Percentiles rank a stretch among this genome's conserved stretches.
Conservation (phyloP, 2,888 invertebrate species). For the Eurytoma adleriae region DNA sequence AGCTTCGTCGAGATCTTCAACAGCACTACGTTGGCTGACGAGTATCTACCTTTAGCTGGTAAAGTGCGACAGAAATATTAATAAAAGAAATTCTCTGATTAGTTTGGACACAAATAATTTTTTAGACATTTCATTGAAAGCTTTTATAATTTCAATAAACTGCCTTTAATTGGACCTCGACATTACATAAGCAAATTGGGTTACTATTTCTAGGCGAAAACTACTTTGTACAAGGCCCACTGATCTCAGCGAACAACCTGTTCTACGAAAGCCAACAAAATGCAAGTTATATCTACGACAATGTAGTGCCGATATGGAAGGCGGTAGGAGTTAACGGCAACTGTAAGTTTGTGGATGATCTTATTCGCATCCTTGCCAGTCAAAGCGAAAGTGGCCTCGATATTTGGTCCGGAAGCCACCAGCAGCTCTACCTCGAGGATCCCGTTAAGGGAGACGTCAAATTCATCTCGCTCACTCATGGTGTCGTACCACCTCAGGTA, state of each 20-base stretch:
- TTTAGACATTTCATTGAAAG: too few relatives aligned
- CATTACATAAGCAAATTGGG: too few relatives aligned
- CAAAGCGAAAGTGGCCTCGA: not conserved
- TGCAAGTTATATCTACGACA: conserved; percentile 18
- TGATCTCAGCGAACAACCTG: conserved; percentile 4
- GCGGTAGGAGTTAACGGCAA: conserved; percentile 3
- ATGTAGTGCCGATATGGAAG: conserved; percentile 28
- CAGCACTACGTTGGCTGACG: not conserved
- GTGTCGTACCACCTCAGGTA: conserved; percentile 12
- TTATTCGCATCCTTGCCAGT: not conserved
- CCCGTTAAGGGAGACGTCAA: not conserved
- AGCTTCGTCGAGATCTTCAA: conserved; percentile 11
- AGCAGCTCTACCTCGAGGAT: conserved; percentile 60
- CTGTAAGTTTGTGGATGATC: conserved; percentile 76
- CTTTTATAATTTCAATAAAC: too few relatives aligned
- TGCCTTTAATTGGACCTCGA: too few relatives aligned
- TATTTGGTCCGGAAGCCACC: conserved; percentile 74
- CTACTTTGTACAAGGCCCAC: conserved; percentile 5
- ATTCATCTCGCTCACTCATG: not conserved
- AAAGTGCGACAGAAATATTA: not conserved
- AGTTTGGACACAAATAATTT: too few relatives aligned
- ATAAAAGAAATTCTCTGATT: too few relatives aligned
- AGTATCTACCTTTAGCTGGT: conserved; percentile 21
- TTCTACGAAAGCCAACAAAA: conserved; percentile 26
- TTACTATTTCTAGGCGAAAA: conserved; percentile 5